phyloP scores from a whole-genome alignment of 2,797 vertebrate genomes.

The Tenualosa ilisha region DNA sequence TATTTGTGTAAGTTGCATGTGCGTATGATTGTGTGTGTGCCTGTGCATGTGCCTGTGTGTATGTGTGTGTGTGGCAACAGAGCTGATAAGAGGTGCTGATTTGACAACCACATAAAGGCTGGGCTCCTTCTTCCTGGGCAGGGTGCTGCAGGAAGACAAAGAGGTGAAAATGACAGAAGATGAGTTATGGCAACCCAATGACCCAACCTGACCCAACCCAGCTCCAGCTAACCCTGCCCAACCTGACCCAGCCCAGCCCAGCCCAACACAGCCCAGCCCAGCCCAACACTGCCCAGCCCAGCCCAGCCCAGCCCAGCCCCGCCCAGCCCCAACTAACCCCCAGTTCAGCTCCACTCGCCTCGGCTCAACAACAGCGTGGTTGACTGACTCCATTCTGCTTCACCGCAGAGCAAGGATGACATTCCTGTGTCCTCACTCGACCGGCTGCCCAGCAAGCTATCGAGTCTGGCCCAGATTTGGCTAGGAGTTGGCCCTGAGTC shows the following conservation, averaged over 20 bases:
- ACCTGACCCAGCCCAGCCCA: no score
- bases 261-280: no score
- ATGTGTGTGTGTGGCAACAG: background rate
- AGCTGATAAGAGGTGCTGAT: background rate
- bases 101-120: background rate
- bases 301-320: no score
- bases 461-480: background rate
- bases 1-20: no score
- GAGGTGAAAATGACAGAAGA: background rate
- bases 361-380: background rate
- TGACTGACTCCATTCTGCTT: background rate
- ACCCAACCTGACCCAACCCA: no score
- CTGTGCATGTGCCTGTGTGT: background rate
- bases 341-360: background rate
- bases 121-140: background rate
- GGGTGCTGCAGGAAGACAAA: background rate
- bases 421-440: slow-evolving; percentile 17
- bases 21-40: background rate
- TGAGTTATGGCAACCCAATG: background rate
- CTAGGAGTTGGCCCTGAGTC: background rate
- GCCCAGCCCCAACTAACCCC: background rate
- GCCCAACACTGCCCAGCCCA: no score
- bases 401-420: background rate
- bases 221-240: no score
- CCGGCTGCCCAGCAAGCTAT: background rate